Evolutionary conservation across 2,888 invertebrate genomes (phyloP).

Genomic region (Troides oblongomaculatus): DNA sequence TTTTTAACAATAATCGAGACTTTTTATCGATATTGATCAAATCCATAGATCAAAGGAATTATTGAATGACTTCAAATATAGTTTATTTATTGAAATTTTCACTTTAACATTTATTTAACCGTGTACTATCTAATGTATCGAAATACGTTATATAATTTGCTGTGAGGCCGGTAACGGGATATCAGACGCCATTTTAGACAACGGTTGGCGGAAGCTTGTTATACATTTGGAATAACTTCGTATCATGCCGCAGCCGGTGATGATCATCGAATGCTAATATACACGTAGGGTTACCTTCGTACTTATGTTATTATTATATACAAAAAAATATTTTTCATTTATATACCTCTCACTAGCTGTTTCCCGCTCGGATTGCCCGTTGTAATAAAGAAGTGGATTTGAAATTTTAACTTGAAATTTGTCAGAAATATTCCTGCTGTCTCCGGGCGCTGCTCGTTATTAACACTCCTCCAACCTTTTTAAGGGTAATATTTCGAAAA

Average conservation of each 20-base stretch:
- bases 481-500: too few species aligned
- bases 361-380: too few species aligned
- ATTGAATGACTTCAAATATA: too few species aligned
- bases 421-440: too few species aligned
- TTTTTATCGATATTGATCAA: neutral
- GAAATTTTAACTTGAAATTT: too few species aligned
- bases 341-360: neutral
- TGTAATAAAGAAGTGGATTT: too few species aligned
- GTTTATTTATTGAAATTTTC: too few species aligned
- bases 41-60: neutral
- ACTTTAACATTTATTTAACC: too few species aligned
- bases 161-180: slow-evolving; percentile 36
- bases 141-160: slow-evolving; percentile 14
- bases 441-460: too few species aligned
- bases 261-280: slow-evolving; percentile 54
- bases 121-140: neutral
- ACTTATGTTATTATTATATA: neutral
- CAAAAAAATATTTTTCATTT: neutral
- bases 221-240: slow-evolving; percentile 61
- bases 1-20: neutral
- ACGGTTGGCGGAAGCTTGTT: slow-evolving; percentile 51
- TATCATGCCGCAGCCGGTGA: slow-evolving; percentile 42
- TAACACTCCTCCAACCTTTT: too few species aligned
- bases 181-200: slow-evolving; percentile 45
- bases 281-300: slow-evolving; percentile 4